Evolutionary conservation across 2,797 vertebrate genomes (phyloP).

Genomic region (Erpetoichthys calabaricus): DNA sequence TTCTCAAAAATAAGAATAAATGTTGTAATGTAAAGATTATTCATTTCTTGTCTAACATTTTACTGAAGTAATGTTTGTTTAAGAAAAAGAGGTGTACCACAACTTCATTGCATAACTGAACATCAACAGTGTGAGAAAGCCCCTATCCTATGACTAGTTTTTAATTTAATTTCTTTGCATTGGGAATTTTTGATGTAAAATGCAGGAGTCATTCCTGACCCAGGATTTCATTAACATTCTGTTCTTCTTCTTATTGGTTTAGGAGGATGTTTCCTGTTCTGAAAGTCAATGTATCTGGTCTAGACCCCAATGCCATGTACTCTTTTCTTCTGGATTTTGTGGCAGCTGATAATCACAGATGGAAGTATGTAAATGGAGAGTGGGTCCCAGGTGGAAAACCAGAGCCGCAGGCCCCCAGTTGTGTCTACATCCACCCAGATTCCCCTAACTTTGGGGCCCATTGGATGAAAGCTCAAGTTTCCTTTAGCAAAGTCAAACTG

Average conservation of each 20-base stretch:
- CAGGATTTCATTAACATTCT: too few relatives aligned
- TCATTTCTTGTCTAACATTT: too few relatives aligned
- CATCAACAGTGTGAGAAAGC: too few relatives aligned
- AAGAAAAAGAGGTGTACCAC: too few relatives aligned
- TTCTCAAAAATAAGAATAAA: too few relatives aligned
- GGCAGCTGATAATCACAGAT: constrained; percentile 57
- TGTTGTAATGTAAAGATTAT: too few relatives aligned
- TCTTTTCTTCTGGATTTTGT: constrained; percentile 61
- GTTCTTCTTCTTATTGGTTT: constrained; percentile 7
- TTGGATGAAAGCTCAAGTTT: constrained; percentile 65
- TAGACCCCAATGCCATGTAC: constrained; percentile 67
- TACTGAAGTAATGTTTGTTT: too few relatives aligned
- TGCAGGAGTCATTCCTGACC: too few relatives aligned
- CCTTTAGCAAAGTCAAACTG: constrained; percentile 67
- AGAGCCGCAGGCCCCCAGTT: constrained; percentile 62
- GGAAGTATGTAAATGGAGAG: constrained; percentile 68
- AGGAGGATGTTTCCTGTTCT: constrained; percentile 66
- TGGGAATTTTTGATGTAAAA: too few relatives aligned
- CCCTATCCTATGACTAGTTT: too few relatives aligned
- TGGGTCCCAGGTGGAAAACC: constrained; percentile 66
- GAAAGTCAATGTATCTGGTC: constrained; percentile 55
- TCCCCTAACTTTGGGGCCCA: constrained; percentile 64
- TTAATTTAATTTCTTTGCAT: too few relatives aligned
- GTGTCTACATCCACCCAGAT: constrained; percentile 64
- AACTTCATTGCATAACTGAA: too few relatives aligned